phyloP scores from a whole-genome alignment of 1,140 invertebrate species.

The Musca domestica region DNA sequence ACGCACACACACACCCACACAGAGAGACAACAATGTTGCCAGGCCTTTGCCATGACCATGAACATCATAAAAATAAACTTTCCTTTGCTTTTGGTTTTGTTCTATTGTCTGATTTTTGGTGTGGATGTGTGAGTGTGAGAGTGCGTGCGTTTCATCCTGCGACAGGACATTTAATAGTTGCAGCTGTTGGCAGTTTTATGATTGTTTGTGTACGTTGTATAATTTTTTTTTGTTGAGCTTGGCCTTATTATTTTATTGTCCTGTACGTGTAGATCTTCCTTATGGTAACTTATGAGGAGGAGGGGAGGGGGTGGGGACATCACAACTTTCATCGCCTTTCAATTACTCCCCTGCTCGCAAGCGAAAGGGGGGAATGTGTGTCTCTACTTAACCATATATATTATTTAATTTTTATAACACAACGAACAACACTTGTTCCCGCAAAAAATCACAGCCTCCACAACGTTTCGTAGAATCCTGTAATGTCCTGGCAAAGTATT shows the following conservation, averaged over 20 bases:
- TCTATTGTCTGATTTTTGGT: too few relatives aligned
- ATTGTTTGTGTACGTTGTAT: neutral
- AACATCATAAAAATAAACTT: too few relatives aligned
- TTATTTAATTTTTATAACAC: constrained; percentile 20
- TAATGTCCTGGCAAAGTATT: too few relatives aligned
- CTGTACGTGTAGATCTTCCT: neutral
- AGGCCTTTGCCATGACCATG: too few relatives aligned
- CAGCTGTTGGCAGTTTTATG: constrained; percentile 31
- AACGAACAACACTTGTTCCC: neutral
- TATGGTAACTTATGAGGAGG: neutral
- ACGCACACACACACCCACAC: too few relatives aligned
- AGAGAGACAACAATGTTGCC: constrained; percentile 32
- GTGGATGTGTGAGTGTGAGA: too few relatives aligned
- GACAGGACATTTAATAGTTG: constrained; percentile 25
- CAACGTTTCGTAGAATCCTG: too few relatives aligned
- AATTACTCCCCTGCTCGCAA: neutral
- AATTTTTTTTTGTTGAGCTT: too few relatives aligned
- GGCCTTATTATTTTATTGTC: neutral
- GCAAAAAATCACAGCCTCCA: constrained; percentile 31
- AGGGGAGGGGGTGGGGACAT: too few relatives aligned
- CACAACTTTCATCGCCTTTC: neutral
- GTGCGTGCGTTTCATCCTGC: too few relatives aligned
- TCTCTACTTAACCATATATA: constrained; percentile 10
- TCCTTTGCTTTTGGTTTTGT: too few relatives aligned
- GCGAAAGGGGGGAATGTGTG: neutral